Evolutionary conservation across 2,888 invertebrate genomes (phyloP).

Genomic region (Mesoligia furuncula): DNA sequence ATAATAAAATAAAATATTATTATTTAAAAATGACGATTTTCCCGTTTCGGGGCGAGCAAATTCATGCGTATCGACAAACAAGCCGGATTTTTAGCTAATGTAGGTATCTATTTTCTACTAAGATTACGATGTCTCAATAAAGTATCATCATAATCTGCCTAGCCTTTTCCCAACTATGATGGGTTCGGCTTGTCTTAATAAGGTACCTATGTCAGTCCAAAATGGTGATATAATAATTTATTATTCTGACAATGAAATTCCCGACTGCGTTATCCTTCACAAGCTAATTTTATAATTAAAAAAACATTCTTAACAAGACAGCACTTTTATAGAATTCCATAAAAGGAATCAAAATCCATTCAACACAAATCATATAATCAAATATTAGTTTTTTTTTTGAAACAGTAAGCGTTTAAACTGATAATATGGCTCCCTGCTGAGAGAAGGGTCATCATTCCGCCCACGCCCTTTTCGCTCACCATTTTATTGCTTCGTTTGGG

Average conservation of each 20-base stretch:
- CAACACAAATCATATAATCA: background rate
- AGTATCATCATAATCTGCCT: too few species aligned
- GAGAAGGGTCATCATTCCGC: conserved; percentile 27
- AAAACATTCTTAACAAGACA: conserved; percentile 19
- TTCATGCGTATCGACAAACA: too few species aligned
- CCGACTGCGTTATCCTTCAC: background rate
- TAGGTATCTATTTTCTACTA: background rate
- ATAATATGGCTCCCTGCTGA: conserved; percentile 30
- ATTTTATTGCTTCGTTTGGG: conserved; percentile 1
- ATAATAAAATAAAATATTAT: too few species aligned
- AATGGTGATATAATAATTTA: background rate
- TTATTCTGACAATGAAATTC: background rate
- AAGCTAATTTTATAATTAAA: background rate
- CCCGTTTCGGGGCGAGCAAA: too few species aligned
- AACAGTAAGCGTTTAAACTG: conserved; percentile 2
- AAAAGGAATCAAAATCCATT: conserved; percentile 12
- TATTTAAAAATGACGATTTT: too few species aligned
- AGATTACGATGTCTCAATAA: background rate
- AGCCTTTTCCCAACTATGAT: too few species aligned
- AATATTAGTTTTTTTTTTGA: conserved; percentile 22
- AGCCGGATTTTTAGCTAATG: background rate
- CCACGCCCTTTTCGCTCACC: conserved; percentile 10
- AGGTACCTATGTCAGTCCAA: background rate
- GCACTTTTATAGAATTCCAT: conserved; percentile 11
- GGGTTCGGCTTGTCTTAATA: too few species aligned